phyloP scores from a whole-genome alignment of 2,113 vertebrate species.

The Notarius quadriscutis region DNA sequence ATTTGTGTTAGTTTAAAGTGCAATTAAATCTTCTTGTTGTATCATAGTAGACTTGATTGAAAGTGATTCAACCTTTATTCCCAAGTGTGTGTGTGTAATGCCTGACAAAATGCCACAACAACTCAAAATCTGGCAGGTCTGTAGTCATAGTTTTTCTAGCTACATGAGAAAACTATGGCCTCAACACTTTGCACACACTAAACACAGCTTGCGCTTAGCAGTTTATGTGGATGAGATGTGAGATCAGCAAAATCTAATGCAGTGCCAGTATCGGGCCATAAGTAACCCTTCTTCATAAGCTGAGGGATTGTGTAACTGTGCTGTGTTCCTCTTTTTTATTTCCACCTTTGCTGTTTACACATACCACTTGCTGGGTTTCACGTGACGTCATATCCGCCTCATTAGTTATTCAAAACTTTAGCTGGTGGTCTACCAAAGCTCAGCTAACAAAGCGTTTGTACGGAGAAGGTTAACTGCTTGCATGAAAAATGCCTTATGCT shows the following conservation, averaged over 20 bases:
- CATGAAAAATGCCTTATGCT: too few relatives aligned
- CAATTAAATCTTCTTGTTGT: background rate
- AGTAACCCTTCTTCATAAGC: background rate
- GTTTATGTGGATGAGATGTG: background rate
- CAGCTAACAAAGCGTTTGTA: too few relatives aligned
- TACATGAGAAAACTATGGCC: too few relatives aligned
- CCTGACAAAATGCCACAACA: background rate
- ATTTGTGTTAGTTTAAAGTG: background rate
- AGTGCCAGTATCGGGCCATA: background rate
- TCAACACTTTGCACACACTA: background rate
- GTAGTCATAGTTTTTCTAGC: background rate
- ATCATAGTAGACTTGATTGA: background rate
- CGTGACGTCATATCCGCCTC: too few relatives aligned
- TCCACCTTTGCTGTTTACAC: background rate
- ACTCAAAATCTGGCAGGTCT: background rate
- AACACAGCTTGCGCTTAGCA: background rate
- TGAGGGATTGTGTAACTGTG: background rate
- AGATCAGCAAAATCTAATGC: background rate
- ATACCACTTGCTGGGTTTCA: too few relatives aligned
- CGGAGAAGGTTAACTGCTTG: too few relatives aligned
- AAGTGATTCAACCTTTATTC: background rate
- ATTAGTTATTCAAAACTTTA: too few relatives aligned
- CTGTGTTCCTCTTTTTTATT: background rate
- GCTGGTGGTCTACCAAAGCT: too few relatives aligned
- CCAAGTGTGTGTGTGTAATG: background rate